Evolutionary conservation across 1,140 invertebrate genomes (phyloP).

Genomic region (Dolichoris vasculosae): DNA sequence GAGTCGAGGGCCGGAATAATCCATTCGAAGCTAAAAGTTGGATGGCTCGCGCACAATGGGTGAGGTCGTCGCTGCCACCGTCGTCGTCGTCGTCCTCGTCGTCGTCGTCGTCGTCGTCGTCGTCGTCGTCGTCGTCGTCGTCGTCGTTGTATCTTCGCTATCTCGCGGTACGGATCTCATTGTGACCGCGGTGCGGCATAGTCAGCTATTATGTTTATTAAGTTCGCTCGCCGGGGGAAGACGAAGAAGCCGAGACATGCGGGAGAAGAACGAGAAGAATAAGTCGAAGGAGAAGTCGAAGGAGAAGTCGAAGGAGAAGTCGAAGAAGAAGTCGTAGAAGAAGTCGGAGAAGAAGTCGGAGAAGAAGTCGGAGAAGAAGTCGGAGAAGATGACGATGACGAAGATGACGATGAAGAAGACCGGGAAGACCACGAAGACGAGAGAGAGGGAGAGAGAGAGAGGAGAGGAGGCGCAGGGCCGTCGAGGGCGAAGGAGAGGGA

Average conservation of each 20-base stretch:
- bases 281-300: constrained; percentile 1
- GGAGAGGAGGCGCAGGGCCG: constrained; percentile 38
- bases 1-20: constrained; percentile 57
- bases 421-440: too few relatives aligned
- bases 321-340: too few relatives aligned
- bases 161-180: constrained; percentile 69
- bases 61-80: constrained; percentile 48
- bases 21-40: constrained; percentile 67
- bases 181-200: constrained; percentile 68
- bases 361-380: too few relatives aligned
- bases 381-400: too few relatives aligned
- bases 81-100: too few relatives aligned
- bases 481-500: constrained; percentile 59
- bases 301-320: neutral
- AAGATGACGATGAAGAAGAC: too few relatives aligned
- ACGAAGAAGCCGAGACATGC: constrained; percentile 38
- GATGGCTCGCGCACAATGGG: constrained; percentile 51
- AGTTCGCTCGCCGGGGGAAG: constrained; percentile 65
- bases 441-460: neutral
- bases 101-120: neutral
- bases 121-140: constrained; percentile 16
- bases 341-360: too few relatives aligned
- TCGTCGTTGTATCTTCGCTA: constrained; percentile 69
- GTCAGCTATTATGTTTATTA: constrained; percentile 76
- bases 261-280: constrained; percentile 30